Percentiles rank a stretch among this genome's conserved stretches.
These are phyloP conservation scores for Enchytraeus crypticus DNA, from an alignment of 2,888 invertebrate genomes.

Conservation along the genomic window DNA sequence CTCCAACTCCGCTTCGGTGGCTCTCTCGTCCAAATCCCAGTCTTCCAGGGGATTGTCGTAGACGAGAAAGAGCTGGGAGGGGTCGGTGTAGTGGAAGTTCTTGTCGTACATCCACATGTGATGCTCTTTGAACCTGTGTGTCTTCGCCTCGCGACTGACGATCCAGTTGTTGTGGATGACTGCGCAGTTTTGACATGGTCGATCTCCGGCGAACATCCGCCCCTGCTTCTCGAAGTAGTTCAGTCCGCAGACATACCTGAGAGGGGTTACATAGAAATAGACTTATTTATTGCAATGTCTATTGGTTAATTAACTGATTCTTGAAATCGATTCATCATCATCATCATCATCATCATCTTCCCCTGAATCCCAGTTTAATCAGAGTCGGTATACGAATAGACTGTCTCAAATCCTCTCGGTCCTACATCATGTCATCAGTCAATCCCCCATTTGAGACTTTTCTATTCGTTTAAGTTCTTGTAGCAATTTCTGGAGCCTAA, in stretches of 20 bases:
- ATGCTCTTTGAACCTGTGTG: constrained; percentile 20
- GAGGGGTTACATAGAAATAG: background rate
- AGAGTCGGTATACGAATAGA: too few species aligned
- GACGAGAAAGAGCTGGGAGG: constrained; percentile 11
- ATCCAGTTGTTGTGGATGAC: constrained; percentile 26
- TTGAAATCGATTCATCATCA: too few species aligned
- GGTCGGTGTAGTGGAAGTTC: constrained; percentile 14
- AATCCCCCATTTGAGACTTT: too few species aligned
- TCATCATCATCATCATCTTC: too few species aligned
- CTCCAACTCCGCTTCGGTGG: background rate
- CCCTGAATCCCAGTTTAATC: too few species aligned
- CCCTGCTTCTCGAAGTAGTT: constrained; percentile 17
- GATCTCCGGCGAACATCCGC: constrained; percentile 2
- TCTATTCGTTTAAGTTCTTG: too few species aligned
- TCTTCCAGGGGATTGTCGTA: constrained; percentile 16
- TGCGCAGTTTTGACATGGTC: constrained; percentile 9
- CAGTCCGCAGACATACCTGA: constrained; percentile 17
- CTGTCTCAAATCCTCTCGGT: too few species aligned
- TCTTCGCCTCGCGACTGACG: constrained; percentile 18
- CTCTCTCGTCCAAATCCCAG: background rate
- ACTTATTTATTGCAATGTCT: background rate
- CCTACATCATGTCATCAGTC: too few species aligned
- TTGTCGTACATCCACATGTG: constrained; percentile 18
- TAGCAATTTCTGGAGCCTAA: too few species aligned
- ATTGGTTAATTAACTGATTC: background rate